Conservation (phyloP, 2,888 invertebrate species). For the Thereva unica region DNA sequence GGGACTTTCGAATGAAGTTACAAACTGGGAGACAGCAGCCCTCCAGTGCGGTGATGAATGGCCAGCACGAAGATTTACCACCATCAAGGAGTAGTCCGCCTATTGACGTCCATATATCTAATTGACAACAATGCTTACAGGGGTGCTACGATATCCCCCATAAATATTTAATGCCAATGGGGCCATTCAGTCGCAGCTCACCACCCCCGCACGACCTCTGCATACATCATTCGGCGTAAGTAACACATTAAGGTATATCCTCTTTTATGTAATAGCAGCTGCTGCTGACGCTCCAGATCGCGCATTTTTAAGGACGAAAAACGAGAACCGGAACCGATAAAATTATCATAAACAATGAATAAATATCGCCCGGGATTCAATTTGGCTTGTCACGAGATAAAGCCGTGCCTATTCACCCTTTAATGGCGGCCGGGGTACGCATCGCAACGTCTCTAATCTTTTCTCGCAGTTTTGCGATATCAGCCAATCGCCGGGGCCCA, state of each 20-base stretch:
- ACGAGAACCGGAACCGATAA: constrained; percentile 31
- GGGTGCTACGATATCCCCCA: constrained; percentile 13
- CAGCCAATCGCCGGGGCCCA: no score
- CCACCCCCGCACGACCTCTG: neutral
- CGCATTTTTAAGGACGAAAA: constrained; percentile 8
- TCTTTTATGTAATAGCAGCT: constrained; percentile 26
- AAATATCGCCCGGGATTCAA: constrained; percentile 36
- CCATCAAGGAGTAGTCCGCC: neutral
- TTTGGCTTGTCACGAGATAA: neutral
- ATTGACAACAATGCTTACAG: constrained; percentile 35
- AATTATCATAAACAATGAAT: constrained; percentile 43
- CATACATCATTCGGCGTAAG: constrained; percentile 33
- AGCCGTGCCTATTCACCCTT: no score
- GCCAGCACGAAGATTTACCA: neutral
- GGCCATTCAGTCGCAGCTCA: neutral
- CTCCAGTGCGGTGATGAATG: neutral
- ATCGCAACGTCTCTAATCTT: no score
- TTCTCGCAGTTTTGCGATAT: no score
- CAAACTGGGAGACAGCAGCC: no score
- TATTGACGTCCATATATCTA: constrained; percentile 22
- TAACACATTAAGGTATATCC: constrained; percentile 29
- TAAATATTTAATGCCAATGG: constrained; percentile 25
- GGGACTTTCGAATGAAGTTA: no score
- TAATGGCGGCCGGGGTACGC: no score
- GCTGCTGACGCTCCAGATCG: neutral